Conservation (phyloP, 2,888 invertebrate species). For the Myopa tessellatipennis region DNA sequence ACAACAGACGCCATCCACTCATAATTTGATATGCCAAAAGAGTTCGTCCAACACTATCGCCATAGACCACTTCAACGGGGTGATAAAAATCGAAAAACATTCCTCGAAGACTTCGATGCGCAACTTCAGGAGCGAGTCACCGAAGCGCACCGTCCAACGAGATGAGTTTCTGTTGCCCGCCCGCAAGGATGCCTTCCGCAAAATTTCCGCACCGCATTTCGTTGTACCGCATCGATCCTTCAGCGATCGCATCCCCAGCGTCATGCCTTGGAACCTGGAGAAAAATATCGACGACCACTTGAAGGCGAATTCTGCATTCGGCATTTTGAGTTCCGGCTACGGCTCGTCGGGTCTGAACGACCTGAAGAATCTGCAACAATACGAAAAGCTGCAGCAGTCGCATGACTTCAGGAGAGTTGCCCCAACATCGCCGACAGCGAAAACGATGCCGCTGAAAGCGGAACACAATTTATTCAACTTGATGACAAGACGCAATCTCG, state of each 20-base stretch:
- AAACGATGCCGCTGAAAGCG: constrained; percentile 28
- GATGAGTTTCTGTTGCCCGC: not conserved
- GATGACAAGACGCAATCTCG: not conserved
- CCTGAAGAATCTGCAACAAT: constrained; percentile 25
- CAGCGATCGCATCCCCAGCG: constrained; percentile 53
- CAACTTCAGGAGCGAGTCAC: not conserved
- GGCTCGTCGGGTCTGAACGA: constrained; percentile 31
- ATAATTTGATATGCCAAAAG: not conserved
- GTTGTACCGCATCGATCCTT: constrained; percentile 41
- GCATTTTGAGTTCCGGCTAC: constrained; percentile 13
- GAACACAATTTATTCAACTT: constrained; percentile 49
- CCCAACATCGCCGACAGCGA: not conserved
- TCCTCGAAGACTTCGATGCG: constrained; percentile 52
- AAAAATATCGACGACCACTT: constrained; percentile 19
- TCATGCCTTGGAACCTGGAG: constrained; percentile 46
- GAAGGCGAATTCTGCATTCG: not conserved
- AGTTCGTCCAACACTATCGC: not conserved
- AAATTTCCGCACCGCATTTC: not conserved
- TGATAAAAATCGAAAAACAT: constrained; percentile 49
- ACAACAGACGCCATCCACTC: not conserved
- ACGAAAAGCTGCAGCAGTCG: constrained; percentile 1
- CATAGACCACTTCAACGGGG: not conserved
- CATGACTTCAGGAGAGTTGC: not conserved
- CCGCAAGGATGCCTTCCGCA: not conserved
- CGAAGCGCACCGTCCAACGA: not conserved